Percentiles rank a stretch among this genome's conserved stretches.
phyloP scores from a whole-genome alignment of 2,797 vertebrate species.

The Zalophus californianus region DNA sequence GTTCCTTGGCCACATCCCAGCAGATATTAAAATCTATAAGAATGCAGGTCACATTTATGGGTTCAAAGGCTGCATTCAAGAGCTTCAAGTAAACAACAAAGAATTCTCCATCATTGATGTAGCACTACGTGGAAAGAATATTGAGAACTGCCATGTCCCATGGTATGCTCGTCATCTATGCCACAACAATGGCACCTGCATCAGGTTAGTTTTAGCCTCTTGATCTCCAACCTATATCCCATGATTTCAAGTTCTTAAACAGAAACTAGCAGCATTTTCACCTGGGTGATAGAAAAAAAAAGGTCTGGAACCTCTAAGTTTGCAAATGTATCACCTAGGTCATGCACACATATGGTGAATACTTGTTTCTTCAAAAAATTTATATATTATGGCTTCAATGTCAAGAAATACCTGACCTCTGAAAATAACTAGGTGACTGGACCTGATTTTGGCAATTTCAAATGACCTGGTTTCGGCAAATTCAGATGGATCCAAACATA shows the following conservation, averaged over 20 bases:
- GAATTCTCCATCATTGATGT: constrained; percentile 90
- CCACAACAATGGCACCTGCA: constrained; percentile 91
- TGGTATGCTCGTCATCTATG: constrained; percentile 91
- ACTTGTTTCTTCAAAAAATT: constrained; percentile 31
- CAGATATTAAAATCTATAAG: constrained; percentile 83
- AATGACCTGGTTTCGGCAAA: not conserved
- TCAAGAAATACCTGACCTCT: constrained; percentile 14
- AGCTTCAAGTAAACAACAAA: constrained; percentile 92
- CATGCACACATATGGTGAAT: not conserved
- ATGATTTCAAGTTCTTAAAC: not conserved
- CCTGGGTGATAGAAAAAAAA: constrained; percentile 43
- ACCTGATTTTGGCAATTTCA: not conserved
- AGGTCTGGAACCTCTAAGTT: not conserved
- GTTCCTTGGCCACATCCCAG: constrained; percentile 92
- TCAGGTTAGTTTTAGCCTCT: constrained; percentile 87
- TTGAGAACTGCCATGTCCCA: constrained; percentile 91
- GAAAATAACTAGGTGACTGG: constrained; percentile 44
- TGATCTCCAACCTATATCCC: not conserved
- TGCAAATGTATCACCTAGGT: not conserved
- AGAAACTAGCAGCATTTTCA: not conserved
- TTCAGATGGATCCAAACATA: not conserved
- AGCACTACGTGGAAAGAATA: constrained; percentile 90
- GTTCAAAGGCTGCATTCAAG: constrained; percentile 91
- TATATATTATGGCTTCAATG: not conserved
- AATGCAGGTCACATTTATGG: constrained; percentile 84